Conservation (phyloP, 2,797 vertebrate genomes). For the Pseudocheirus occidentalis region DNA sequence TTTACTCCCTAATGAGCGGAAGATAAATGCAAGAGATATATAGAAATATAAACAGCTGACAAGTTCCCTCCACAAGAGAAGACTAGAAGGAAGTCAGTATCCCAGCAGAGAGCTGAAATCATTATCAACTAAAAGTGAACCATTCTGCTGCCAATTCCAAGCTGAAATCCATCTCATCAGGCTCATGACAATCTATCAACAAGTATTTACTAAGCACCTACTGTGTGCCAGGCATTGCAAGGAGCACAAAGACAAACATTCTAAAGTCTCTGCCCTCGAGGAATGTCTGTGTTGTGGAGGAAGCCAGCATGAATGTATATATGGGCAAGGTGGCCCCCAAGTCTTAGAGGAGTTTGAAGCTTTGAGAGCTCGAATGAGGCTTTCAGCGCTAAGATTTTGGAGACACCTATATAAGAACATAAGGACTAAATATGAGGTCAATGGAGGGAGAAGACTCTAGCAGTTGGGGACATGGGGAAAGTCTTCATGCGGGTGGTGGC, state of each 20-base stretch:
- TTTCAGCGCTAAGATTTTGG: too few relatives aligned
- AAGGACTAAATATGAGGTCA: too few relatives aligned
- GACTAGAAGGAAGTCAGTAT: not conserved
- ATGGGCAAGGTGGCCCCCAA: not conserved
- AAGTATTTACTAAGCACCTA: not conserved
- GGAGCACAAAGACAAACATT: not conserved
- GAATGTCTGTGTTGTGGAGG: not conserved
- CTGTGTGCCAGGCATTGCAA: not conserved
- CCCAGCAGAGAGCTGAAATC: not conserved
- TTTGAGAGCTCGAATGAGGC: too few relatives aligned
- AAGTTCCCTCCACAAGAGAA: not conserved
- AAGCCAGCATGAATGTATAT: not conserved
- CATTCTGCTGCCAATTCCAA: not conserved
- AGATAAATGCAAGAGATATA: not conserved
- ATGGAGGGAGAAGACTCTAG: not conserved
- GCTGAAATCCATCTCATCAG: not conserved
- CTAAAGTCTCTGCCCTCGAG: not conserved
- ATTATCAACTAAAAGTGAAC: not conserved
- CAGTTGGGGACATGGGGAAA: too few relatives aligned
- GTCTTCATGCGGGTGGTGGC: too few relatives aligned
- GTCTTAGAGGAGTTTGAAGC: not conserved
- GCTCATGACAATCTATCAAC: not conserved
- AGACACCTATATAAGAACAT: too few relatives aligned
- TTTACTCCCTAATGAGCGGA: not conserved
- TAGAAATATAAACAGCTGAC: not conserved